Percentiles rank a stretch among this genome's conserved stretches.
These are phyloP conservation scores for Hirtodrosophila histrioides DNA, from an alignment of 2,888 invertebrate genomes.

Conservation along the genomic window DNA sequence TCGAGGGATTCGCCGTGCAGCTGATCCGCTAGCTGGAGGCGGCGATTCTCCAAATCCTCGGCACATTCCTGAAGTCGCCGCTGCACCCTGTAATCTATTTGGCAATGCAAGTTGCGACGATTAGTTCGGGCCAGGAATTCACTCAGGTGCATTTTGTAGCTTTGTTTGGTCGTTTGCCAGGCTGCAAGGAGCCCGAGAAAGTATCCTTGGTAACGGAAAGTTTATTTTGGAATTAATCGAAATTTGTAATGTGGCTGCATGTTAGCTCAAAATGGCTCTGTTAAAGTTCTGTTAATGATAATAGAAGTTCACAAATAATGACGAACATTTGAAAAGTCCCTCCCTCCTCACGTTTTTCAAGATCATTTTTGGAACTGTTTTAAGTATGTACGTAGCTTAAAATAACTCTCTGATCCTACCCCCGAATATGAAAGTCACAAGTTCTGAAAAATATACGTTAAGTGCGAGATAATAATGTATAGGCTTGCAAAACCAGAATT, in stretches of 20 bases:
- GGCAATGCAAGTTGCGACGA: constrained; percentile 55
- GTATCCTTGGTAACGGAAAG: constrained; percentile 34
- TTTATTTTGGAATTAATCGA: background rate
- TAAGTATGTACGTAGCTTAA: too few relatives aligned
- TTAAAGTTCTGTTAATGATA: background rate
- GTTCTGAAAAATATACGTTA: too few relatives aligned
- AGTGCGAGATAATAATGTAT: too few relatives aligned
- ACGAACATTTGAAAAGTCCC: too few relatives aligned
- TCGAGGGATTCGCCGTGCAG: constrained; percentile 31
- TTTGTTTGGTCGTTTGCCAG: constrained; percentile 16
- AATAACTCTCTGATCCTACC: too few relatives aligned
- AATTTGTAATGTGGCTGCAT: background rate
- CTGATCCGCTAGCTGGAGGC: constrained; percentile 32
- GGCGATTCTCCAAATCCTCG: constrained; percentile 52
- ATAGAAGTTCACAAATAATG: too few relatives aligned
- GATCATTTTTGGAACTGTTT: too few relatives aligned
- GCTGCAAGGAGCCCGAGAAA: background rate
- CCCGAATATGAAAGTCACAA: too few relatives aligned
- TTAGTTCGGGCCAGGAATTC: constrained; percentile 62
- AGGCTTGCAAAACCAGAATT: background rate
- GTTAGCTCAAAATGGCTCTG: constrained; percentile 1
- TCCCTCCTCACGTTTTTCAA: too few relatives aligned
- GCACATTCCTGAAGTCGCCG: constrained; percentile 40
- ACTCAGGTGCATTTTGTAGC: constrained; percentile 38
- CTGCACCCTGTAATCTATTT: constrained; percentile 45